phyloP scores from a whole-genome alignment of 2,888 invertebrate genomes.

The Amphipoea lucens region DNA sequence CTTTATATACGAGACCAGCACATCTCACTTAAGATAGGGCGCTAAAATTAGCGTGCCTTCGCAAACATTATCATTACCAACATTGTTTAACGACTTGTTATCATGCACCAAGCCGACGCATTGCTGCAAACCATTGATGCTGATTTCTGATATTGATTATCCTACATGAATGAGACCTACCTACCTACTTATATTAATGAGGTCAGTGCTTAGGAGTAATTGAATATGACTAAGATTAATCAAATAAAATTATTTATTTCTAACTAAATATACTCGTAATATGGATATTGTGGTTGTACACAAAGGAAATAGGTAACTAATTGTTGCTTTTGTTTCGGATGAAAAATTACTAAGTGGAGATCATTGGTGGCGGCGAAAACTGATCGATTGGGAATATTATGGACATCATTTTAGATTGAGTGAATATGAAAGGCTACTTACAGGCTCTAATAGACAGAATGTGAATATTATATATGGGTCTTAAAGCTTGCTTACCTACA shows the following conservation, averaged over 20 bases:
- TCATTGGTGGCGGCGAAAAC: constrained; percentile 53
- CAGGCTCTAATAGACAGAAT: constrained; percentile 2
- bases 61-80: constrained; percentile 30
- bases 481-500: constrained; percentile 21
- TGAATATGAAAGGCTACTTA: neutral
- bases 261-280: constrained; percentile 17
- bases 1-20: constrained; percentile 7
- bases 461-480: neutral
- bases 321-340: constrained; percentile 14
- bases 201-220: neutral
- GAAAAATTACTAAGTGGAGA: constrained; percentile 42
- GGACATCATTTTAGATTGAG: constrained; percentile 10
- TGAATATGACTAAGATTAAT: neutral
- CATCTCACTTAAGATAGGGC: constrained; percentile 15
- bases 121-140: constrained; percentile 9
- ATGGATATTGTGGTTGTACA: neutral
- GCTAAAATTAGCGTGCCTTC: constrained; percentile 43
- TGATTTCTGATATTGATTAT: constrained; percentile 1
- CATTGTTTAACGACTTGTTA: constrained; percentile 33
- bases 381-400: constrained; percentile 38
- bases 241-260: neutral
- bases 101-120: constrained; percentile 4
- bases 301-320: neutral
- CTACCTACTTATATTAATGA: constrained; percentile 25
- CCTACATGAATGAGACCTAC: neutral